These are phyloP conservation scores for Drosophila nigricruria DNA, from an alignment of 2,888 invertebrate genomes.

Conservation along the genomic window DNA sequence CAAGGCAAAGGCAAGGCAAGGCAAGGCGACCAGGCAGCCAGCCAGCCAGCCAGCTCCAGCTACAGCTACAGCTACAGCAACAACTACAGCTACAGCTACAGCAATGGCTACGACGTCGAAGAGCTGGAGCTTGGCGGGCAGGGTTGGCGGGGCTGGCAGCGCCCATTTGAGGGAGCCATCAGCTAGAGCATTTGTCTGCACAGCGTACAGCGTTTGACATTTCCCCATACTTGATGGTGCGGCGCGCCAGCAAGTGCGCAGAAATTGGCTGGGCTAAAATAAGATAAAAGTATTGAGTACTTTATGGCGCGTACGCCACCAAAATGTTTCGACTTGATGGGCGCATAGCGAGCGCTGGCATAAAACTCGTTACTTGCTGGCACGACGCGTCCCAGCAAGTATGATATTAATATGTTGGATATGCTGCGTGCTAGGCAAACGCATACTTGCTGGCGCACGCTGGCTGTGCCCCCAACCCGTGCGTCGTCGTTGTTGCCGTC, in stretches of 20 bases:
- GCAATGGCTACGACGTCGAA: slow-evolving; percentile 53
- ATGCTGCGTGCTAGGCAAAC: slow-evolving; percentile 36
- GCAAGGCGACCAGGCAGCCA: slow-evolving; percentile 64
- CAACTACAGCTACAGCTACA: slow-evolving; percentile 51
- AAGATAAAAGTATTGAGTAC: slow-evolving; percentile 76
- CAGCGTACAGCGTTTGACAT: slow-evolving; percentile 83
- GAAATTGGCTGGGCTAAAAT: slow-evolving; percentile 48
- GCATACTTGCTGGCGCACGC: slow-evolving; percentile 71
- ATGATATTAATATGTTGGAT: slow-evolving; percentile 49
- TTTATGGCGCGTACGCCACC: slow-evolving; percentile 83
- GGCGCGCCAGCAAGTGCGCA: slow-evolving; percentile 76
- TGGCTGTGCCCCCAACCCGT: slow-evolving; percentile 68
- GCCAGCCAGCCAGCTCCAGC: slow-evolving; percentile 58
- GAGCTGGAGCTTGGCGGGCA: slow-evolving; percentile 68
- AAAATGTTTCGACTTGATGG: slow-evolving; percentile 75
- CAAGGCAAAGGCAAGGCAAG: slow-evolving; percentile 44
- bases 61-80: slow-evolving; percentile 52
- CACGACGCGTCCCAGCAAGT: slow-evolving; percentile 71
- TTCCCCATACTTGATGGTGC: slow-evolving; percentile 84
- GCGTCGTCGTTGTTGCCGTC: slow-evolving; percentile 55
- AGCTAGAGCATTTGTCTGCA: slow-evolving; percentile 78
- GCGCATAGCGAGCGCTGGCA: slow-evolving; percentile 16
- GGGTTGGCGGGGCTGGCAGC: slow-evolving; percentile 77
- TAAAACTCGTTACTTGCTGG: slow-evolving; percentile 70
- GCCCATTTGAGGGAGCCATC: slow-evolving; percentile 83